These are phyloP conservation scores for Pseudochromis fuscus DNA, from an alignment of 2,797 vertebrate genomes.

Conservation along the genomic window DNA sequence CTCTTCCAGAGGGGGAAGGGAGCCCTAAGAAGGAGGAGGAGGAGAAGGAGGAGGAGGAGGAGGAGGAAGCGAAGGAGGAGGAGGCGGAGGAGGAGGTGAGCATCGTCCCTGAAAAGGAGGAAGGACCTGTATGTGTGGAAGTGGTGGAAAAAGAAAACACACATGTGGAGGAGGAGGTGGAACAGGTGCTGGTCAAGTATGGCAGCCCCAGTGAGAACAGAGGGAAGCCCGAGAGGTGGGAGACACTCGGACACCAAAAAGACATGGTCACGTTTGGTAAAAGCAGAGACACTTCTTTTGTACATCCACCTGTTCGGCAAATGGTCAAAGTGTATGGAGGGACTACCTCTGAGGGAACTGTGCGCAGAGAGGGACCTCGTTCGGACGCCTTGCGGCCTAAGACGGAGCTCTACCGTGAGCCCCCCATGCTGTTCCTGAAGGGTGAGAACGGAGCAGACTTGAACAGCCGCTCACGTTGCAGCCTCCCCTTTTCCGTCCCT, in stretches of 20 bases:
- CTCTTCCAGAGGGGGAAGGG: slow-evolving; percentile 76
- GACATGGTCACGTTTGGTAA: slow-evolving; percentile 50
- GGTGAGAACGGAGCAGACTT: slow-evolving; percentile 78
- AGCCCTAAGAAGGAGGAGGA: slow-evolving; percentile 72
- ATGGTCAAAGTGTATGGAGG: slow-evolving; percentile 75
- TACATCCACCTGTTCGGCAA: slow-evolving; percentile 66
- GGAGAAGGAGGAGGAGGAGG: slow-evolving; percentile 47
- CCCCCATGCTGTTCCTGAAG: slow-evolving; percentile 76
- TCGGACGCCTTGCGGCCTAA: slow-evolving; percentile 77
- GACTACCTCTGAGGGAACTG: slow-evolving; percentile 63
- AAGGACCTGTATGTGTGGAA: slow-evolving; percentile 43
- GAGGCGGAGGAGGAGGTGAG: slow-evolving; percentile 47
- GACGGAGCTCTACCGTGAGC: slow-evolving; percentile 81
- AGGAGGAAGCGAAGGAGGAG: slow-evolving; percentile 68
- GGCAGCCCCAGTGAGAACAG: slow-evolving; percentile 60
- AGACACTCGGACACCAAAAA: slow-evolving; percentile 59
- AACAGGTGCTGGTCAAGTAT: slow-evolving; percentile 67
- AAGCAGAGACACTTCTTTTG: slow-evolving; percentile 69
- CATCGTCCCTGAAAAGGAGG: slow-evolving; percentile 56
- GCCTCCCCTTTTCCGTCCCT: slow-evolving; percentile 76
- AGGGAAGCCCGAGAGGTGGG: slow-evolving; percentile 62
- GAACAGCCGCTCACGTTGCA: slow-evolving; percentile 72
- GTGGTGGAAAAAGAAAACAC: slow-evolving; percentile 53
- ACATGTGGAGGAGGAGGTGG: slow-evolving; percentile 63
- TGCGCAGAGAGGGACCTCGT: slow-evolving; percentile 76